Conservation (phyloP, 2,888 invertebrate species). For the Pyrocoelia pectoralis region DNA sequence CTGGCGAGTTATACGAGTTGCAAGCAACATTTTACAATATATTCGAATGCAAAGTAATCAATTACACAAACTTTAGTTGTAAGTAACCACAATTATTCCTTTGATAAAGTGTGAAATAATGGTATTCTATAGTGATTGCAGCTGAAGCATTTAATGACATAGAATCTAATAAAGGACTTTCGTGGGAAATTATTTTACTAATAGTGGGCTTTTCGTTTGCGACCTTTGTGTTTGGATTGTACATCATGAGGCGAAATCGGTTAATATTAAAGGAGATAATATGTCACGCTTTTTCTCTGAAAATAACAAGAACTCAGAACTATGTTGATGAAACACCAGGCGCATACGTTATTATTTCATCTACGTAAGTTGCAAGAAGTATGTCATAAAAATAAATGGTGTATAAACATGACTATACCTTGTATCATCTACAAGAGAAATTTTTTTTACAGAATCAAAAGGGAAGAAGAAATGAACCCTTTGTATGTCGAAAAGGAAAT, state of each 20-base stretch:
- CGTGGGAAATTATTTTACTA: constrained; percentile 8
- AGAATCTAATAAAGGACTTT: background rate
- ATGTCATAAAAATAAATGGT: no score
- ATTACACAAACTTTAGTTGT: constrained; percentile 21
- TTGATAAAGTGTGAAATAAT: no score
- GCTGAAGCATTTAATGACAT: no score
- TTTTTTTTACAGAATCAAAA: constrained; percentile 21
- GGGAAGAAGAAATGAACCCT: constrained; percentile 23
- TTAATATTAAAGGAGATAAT: constrained; percentile 23
- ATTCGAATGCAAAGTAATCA: constrained; percentile 21
- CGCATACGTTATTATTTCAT: constrained; percentile 19
- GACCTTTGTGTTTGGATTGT: background rate
- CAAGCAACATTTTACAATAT: constrained; percentile 29
- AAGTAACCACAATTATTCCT: no score
- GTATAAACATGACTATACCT: no score
- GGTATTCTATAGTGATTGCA: no score
- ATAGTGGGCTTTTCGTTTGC: background rate
- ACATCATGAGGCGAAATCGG: constrained; percentile 21
- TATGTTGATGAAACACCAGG: background rate
- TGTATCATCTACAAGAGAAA: no score
- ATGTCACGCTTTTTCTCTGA: constrained; percentile 1
- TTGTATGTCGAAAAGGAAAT: constrained; percentile 38
- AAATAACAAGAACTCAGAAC: background rate
- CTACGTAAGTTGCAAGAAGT: constrained; percentile 26
- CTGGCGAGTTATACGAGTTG: constrained; percentile 17